These are phyloP conservation scores for Leptobrachium leishanense DNA, from an alignment of 2,113 vertebrate species.

Conservation along the genomic window DNA sequence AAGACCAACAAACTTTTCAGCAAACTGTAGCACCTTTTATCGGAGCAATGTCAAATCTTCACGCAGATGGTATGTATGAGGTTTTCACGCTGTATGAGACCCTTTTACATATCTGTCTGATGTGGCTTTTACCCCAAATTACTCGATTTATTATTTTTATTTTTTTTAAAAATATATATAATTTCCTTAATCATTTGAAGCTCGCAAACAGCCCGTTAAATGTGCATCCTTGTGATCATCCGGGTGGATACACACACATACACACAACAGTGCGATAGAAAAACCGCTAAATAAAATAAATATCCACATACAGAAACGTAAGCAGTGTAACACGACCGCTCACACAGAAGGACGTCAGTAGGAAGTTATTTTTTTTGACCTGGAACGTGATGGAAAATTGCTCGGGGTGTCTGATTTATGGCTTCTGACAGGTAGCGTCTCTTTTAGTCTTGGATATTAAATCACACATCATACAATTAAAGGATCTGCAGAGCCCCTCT, in stretches of 20 bases:
- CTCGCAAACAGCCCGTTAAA: neutral
- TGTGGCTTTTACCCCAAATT: conserved; percentile 11
- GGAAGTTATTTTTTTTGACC: conserved; percentile 9
- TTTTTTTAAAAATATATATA: neutral
- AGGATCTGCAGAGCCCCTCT: conserved; percentile 28
- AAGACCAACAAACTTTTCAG: neutral
- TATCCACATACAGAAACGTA: conserved; percentile 1
- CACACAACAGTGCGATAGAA: no score
- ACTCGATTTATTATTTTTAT: neutral
- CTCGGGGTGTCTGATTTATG: conserved; percentile 2
- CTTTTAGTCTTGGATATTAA: conserved; percentile 19
- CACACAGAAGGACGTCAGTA: conserved; percentile 1
- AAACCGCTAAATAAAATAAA: neutral
- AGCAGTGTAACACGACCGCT: neutral
- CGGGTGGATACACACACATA: neutral
- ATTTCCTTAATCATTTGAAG: neutral
- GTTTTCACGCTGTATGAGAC: neutral
- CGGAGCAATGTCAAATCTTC: conserved; percentile 16
- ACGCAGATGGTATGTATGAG: conserved; percentile 16
- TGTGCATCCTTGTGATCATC: neutral
- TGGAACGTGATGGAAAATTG: conserved; percentile 29
- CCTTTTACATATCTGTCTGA: neutral
- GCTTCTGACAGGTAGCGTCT: conserved; percentile 1
- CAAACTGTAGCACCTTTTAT: conserved; percentile 19
- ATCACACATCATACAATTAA: conserved; percentile 26